Conservation (phyloP, 2,113 vertebrate genomes). For the Oreochromis niloticus region DNA sequence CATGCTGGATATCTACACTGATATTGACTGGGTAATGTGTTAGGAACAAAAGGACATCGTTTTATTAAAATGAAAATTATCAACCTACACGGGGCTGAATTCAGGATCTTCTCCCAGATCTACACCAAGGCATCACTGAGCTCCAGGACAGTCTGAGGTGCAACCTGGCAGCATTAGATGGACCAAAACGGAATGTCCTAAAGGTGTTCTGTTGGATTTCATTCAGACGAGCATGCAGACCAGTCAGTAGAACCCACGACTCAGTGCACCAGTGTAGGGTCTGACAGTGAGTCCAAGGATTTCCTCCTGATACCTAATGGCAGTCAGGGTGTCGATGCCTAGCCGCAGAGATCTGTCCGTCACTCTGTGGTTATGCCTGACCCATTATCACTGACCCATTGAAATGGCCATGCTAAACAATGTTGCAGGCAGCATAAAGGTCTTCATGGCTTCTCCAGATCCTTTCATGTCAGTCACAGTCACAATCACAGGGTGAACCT, state of each 20-base stretch:
- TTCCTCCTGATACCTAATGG: background rate
- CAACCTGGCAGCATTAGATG: background rate
- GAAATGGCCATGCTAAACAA: background rate
- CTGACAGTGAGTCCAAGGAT: background rate
- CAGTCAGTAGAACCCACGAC: background rate
- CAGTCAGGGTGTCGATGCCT: background rate
- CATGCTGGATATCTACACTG: background rate
- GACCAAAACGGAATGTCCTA: background rate
- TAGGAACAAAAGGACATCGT: background rate
- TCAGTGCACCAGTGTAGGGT: background rate
- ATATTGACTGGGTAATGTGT: background rate
- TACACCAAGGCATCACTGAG: background rate
- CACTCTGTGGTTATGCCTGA: background rate
- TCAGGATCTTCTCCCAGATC: background rate
- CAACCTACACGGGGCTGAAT: background rate
- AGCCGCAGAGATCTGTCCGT: background rate
- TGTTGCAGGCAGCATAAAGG: background rate
- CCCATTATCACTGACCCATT: background rate
- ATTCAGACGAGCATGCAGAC: background rate
- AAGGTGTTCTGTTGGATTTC: background rate
- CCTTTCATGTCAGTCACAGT: background rate
- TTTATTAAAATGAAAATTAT: background rate
- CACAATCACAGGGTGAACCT: background rate
- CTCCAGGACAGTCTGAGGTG: background rate
- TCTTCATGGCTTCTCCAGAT: background rate